Percentiles rank a stretch among this genome's conserved stretches.
Conservation (phyloP, 2,888 invertebrate species). For the Rhamphomyia laevipes region DNA sequence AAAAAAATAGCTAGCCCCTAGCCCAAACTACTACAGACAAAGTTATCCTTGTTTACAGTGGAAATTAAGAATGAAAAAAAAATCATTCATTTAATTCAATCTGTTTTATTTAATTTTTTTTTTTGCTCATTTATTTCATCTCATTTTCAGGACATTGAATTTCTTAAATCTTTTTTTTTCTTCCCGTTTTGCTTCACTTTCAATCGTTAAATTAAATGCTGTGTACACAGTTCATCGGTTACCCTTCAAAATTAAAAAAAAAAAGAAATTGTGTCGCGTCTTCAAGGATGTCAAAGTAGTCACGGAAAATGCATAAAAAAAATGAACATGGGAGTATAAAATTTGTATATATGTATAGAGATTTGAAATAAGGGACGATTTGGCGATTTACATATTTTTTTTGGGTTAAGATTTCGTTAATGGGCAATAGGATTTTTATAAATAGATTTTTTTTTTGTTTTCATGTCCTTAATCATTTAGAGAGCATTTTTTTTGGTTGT, state of each 20-base stretch:
- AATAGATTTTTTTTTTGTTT: no score
- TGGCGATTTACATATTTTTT: not conserved
- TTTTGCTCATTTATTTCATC: not conserved
- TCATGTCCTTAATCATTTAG: slow-evolving; percentile 6
- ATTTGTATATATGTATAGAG: no score
- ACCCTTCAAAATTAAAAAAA: not conserved
- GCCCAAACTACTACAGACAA: no score
- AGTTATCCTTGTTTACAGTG: not conserved
- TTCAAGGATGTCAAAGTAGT: not conserved
- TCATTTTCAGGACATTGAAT: not conserved
- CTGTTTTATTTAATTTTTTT: not conserved
- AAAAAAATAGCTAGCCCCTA: no score
- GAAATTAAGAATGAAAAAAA: not conserved
- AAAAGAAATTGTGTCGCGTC: not conserved
- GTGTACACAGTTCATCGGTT: not conserved
- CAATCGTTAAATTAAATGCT: no score
- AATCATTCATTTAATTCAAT: slow-evolving; percentile 16
- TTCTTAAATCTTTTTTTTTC: not conserved
- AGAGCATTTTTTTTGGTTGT: no score
- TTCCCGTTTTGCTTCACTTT: no score
- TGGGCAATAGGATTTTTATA: slow-evolving; percentile 1
- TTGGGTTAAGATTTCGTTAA: not conserved
- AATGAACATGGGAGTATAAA: not conserved
- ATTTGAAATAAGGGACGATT: no score
- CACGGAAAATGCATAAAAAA: not conserved